These are phyloP conservation scores for Nymphalis io DNA, from an alignment of 1,140 invertebrate species.

Conservation along the genomic window DNA sequence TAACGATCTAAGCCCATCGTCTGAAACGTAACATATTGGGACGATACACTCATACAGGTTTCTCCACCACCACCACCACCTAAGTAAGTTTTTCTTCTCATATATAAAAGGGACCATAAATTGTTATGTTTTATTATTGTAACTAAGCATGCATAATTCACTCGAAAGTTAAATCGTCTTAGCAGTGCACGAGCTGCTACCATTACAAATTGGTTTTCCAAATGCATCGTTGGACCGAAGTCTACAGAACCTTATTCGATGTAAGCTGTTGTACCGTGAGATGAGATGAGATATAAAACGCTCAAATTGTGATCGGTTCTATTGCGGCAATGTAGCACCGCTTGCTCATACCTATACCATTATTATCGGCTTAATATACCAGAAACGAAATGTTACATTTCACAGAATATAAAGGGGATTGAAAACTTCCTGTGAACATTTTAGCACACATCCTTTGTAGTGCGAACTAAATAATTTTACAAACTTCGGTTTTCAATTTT, in stretches of 20 bases:
- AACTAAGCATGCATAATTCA: not conserved
- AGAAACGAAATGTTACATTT: constrained; percentile 43
- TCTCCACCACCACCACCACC: too few relatives aligned
- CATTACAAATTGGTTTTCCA: constrained; percentile 64
- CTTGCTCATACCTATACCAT: constrained; percentile 30
- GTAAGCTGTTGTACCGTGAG: constrained; percentile 67
- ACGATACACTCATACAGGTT: too few relatives aligned
- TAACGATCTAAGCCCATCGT: too few relatives aligned
- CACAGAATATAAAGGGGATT: constrained; percentile 36
- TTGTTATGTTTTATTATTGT: not conserved
- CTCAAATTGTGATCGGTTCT: constrained; percentile 65
- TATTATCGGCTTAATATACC: constrained; percentile 42
- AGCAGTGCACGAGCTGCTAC: constrained; percentile 47
- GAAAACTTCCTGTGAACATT: constrained; percentile 6
- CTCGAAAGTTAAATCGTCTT: constrained; percentile 48
- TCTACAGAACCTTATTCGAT: constrained; percentile 46
- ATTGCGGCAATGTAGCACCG: constrained; percentile 39
- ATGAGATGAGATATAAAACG: constrained; percentile 77
- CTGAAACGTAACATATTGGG: too few relatives aligned
- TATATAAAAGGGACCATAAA: not conserved
- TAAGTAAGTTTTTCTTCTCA: not conserved
- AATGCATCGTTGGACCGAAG: constrained; percentile 44
- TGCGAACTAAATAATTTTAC: not conserved
- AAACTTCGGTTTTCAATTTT: not conserved
- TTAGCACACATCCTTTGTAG: not conserved